Conservation (phyloP, 2,888 invertebrate species). For the Aleiodes alternator region DNA sequence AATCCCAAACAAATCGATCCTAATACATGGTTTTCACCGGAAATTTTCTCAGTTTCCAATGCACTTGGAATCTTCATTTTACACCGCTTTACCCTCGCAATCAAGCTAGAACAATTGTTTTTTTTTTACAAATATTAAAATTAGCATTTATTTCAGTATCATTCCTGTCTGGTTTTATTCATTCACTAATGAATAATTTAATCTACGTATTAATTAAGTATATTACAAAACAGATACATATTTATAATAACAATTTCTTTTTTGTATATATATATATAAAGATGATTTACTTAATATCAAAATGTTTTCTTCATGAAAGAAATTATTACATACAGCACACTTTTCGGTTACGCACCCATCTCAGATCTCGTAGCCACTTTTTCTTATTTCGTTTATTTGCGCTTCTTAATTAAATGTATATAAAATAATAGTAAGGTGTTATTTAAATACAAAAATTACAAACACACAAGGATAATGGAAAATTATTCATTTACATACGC, state of each 20-base stretch:
- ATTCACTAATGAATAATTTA: constrained; percentile 17
- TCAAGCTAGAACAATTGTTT: no score
- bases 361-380: constrained; percentile 37
- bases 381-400: background rate
- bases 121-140: constrained; percentile 42
- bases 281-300: constrained; percentile 3
- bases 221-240: constrained; percentile 71
- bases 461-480: constrained; percentile 52
- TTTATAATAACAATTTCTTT: constrained; percentile 71
- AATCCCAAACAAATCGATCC: no score
- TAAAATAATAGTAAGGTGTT: constrained; percentile 54
- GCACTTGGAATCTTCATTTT: no score
- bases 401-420: constrained; percentile 15
- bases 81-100: background rate
- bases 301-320: constrained; percentile 24
- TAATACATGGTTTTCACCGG: no score
- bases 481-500: constrained; percentile 42
- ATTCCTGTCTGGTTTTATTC: constrained; percentile 9
- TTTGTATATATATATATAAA: constrained; percentile 35
- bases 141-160: constrained; percentile 38
- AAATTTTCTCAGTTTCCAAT: no score
- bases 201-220: constrained; percentile 59
- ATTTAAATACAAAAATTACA: constrained; percentile 69
- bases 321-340: constrained; percentile 66
- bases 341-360: constrained; percentile 68